A percentile compares a stretch with the other conserved stretches of the same genome.
Conservation (phyloP, 2,888 invertebrate species). For the Drosophila tripunctata region DNA sequence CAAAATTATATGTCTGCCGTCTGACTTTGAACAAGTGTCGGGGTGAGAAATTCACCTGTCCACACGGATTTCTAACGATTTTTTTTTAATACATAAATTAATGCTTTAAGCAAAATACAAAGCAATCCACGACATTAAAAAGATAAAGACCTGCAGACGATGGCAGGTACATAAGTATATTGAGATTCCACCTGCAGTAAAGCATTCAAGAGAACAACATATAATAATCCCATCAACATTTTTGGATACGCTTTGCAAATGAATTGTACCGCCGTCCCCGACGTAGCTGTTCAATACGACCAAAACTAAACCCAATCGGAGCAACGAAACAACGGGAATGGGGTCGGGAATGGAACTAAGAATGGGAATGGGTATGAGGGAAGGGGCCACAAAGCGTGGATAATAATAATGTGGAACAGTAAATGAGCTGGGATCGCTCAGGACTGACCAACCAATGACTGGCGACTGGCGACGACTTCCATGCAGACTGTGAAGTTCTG, state of each 20-base stretch:
- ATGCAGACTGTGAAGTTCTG: conserved; percentile 46
- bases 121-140: conserved; percentile 63
- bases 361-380: conserved; percentile 18
- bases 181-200: conserved; percentile 57
- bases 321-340: not conserved
- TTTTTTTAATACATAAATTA: conserved; percentile 74
- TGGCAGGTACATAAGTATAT: conserved; percentile 10
- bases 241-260: conserved; percentile 80
- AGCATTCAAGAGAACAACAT: conserved; percentile 64
- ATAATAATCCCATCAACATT: conserved; percentile 81
- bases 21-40: conserved; percentile 14
- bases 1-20: conserved; percentile 45
- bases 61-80: conserved; percentile 80
- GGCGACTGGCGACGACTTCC: conserved; percentile 22
- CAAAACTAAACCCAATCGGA: conserved; percentile 29
- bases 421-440: conserved; percentile 65
- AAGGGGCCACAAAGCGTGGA: conserved; percentile 61
- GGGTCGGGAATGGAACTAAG: not conserved
- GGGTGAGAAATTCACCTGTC: conserved; percentile 69
- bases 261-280: conserved; percentile 60
- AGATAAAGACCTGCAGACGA: conserved; percentile 64
- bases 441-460: conserved; percentile 42
- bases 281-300: conserved; percentile 47
- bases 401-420: conserved; percentile 79
- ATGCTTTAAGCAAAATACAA: conserved; percentile 66